Percentiles rank a stretch among this genome's conserved stretches.
phyloP scores from a whole-genome alignment of 1,140 invertebrate genomes.

The Rhynchophorus ferrugineus region DNA sequence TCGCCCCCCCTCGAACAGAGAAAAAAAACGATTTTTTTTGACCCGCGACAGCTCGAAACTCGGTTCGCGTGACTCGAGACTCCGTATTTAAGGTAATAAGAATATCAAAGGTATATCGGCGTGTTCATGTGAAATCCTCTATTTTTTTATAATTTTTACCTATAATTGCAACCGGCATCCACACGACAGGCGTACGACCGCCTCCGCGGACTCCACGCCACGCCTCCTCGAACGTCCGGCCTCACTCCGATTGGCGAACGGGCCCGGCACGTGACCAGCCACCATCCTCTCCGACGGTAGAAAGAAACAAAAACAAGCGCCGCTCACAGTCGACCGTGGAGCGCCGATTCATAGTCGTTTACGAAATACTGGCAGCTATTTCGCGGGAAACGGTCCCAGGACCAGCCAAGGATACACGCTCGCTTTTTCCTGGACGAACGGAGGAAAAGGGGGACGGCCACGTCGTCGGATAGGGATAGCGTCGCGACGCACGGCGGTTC shows the following conservation, averaged over 20 bases:
- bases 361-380: slow-evolving; percentile 37
- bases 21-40: slow-evolving; percentile 2
- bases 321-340: slow-evolving; percentile 40
- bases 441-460: too few relatives aligned
- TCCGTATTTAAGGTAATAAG: slow-evolving; percentile 26
- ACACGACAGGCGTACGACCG: slow-evolving; percentile 36
- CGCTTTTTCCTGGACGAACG: not conserved
- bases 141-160: slow-evolving; percentile 36
- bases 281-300: slow-evolving; percentile 38
- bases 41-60: slow-evolving; percentile 13
- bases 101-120: slow-evolving; percentile 23
- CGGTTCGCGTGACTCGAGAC: slow-evolving; percentile 17
- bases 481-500: too few relatives aligned
- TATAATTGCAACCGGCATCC: slow-evolving; percentile 36
- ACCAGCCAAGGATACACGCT: slow-evolving; percentile 2
- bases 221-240: slow-evolving; percentile 22
- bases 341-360: slow-evolving; percentile 40
- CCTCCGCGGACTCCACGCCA: slow-evolving; percentile 30
- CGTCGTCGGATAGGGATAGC: too few relatives aligned
- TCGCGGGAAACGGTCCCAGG: too few relatives aligned
- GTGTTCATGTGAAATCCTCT: slow-evolving; percentile 28
- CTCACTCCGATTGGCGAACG: slow-evolving; percentile 31
- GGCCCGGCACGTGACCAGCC: slow-evolving; percentile 37
- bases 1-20: too few relatives aligned
- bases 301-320: slow-evolving; percentile 43